Evolutionary conservation across 2,113 vertebrate species (phyloP).

Genomic region (Phyllopteryx taeniolatus): DNA sequence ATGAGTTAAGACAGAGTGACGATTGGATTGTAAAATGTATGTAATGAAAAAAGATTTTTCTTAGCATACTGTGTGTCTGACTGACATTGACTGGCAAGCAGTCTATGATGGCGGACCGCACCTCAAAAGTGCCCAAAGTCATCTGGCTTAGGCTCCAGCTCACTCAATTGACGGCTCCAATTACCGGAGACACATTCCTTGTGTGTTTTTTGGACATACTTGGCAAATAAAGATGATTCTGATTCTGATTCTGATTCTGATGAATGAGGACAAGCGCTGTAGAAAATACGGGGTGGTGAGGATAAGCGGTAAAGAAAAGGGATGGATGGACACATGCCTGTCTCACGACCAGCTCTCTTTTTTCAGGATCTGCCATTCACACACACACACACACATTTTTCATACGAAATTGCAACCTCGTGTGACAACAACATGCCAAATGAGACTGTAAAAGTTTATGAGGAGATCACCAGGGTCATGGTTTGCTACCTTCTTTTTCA

Average conservation of each 20-base stretch:
- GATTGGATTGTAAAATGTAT: neutral
- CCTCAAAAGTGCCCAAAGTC: neutral
- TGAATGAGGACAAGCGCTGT: no score
- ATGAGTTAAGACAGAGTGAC: no score
- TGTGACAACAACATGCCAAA: neutral
- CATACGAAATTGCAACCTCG: neutral
- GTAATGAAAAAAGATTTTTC: neutral
- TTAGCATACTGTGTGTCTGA: no score
- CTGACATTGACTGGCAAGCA: neutral
- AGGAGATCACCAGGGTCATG: conserved; percentile 10
- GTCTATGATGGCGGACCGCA: neutral
- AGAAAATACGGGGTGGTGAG: no score
- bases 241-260: no score
- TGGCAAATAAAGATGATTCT: no score
- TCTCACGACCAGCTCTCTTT: no score
- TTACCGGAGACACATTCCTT: no score
- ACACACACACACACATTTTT: neutral
- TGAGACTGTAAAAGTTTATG: neutral
- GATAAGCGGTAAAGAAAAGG: no score
- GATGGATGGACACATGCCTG: no score
- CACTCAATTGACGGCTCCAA: no score
- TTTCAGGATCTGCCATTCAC: neutral
- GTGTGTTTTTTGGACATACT: no score
- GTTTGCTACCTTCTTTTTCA: neutral
- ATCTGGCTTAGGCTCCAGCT: neutral